phyloP scores from a whole-genome alignment of 2,797 vertebrate species.

The Hypotaenidia okinawae region DNA sequence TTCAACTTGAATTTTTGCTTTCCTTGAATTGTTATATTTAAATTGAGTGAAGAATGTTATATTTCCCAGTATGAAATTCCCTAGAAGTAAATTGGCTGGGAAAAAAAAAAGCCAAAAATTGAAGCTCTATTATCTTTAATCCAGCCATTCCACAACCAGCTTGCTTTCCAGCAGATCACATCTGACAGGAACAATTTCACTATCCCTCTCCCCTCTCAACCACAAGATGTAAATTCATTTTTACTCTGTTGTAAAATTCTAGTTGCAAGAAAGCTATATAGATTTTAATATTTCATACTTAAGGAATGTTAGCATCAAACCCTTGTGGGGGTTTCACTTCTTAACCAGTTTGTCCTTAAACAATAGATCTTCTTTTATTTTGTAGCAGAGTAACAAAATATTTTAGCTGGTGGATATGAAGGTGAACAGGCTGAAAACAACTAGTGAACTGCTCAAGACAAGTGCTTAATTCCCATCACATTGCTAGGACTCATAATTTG shows the following conservation, averaged over 20 bases:
- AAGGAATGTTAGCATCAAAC: neutral
- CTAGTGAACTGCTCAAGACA: neutral
- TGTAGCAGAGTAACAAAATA: neutral
- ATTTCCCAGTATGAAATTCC: neutral
- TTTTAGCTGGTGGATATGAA: neutral
- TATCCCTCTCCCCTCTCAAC: neutral
- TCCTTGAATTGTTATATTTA: neutral
- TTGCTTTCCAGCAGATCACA: neutral
- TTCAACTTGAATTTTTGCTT: neutral
- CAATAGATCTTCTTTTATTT: neutral
- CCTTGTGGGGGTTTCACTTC: neutral
- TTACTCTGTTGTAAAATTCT: neutral
- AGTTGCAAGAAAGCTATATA: neutral
- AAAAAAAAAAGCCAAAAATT: neutral
- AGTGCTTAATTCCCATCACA: neutral
- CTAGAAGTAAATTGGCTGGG: neutral
- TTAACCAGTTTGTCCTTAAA: neutral
- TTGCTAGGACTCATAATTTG: neutral
- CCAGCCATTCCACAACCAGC: neutral
- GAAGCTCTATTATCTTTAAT: neutral
- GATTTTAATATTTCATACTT: neutral
- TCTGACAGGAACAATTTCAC: neutral
- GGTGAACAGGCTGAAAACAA: neutral
- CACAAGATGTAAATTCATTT: neutral
- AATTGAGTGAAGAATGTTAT: neutral